A percentile compares a stretch with the other conserved stretches of the same genome.
Conservation (phyloP, 2,888 invertebrate species). For the Dasypogon diadema region DNA sequence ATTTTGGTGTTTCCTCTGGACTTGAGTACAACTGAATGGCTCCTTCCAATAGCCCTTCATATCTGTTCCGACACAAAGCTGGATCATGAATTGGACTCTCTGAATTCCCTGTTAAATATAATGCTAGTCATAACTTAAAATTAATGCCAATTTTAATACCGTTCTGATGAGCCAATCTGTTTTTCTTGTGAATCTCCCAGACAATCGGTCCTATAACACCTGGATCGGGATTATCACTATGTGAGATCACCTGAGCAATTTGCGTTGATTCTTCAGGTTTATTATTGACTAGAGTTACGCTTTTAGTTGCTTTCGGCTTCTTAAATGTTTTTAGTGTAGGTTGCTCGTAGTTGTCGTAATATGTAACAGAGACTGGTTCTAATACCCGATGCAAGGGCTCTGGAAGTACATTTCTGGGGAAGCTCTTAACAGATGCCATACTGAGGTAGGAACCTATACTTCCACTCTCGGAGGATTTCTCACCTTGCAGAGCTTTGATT, state of each 20-base stretch:
- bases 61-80: conserved; percentile 65
- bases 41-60: conserved; percentile 67
- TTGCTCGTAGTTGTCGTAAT: conserved; percentile 72
- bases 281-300: conserved; percentile 60
- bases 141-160: not conserved
- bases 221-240: conserved; percentile 83
- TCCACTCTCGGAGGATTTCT: conserved; percentile 68
- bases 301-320: conserved; percentile 59
- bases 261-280: conserved; percentile 58
- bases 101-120: conserved; percentile 56
- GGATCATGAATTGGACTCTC: conserved; percentile 66
- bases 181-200: conserved; percentile 84
- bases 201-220: conserved; percentile 87
- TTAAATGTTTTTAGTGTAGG: conserved; percentile 56
- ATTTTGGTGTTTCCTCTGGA: conserved; percentile 64
- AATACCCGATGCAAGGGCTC: conserved; percentile 83
- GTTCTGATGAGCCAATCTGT: conserved; percentile 58
- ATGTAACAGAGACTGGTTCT: conserved; percentile 82
- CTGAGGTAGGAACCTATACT: conserved; percentile 85
- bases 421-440: conserved; percentile 88
- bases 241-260: conserved; percentile 71
- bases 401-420: conserved; percentile 81
- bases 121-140: not conserved
- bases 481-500: conserved; percentile 61
- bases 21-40: conserved; percentile 68